phyloP scores from a whole-genome alignment of 2,113 vertebrate species.

The Boleophthalmus pectinirostris region DNA sequence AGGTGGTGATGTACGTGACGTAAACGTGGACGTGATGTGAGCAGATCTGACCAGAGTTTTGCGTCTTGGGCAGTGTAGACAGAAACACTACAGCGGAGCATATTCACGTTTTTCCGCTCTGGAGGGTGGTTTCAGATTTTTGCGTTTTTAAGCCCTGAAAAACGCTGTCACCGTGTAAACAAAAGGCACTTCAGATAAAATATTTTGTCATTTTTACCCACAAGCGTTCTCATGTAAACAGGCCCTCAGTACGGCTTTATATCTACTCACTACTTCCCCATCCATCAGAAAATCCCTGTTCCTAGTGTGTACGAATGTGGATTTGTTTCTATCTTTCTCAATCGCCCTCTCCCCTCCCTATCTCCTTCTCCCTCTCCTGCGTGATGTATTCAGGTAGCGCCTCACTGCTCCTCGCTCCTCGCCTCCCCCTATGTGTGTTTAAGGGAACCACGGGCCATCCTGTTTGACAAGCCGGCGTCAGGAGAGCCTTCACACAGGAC shows the following conservation, averaged over 20 bases:
- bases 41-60: too few relatives aligned
- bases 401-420: conserved; percentile 69
- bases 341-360: not conserved
- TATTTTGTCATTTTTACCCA: too few relatives aligned
- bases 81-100: too few relatives aligned
- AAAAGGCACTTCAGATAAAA: too few relatives aligned
- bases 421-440: conserved; percentile 72
- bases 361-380: not conserved
- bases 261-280: not conserved
- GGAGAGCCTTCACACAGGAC: conserved; percentile 57
- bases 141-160: too few relatives aligned
- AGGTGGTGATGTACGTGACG: too few relatives aligned
- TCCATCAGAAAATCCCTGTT: not conserved
- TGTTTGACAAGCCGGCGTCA: conserved; percentile 62
- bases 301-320: not conserved
- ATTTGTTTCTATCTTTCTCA: not conserved
- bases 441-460: conserved; percentile 35
- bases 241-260: not conserved
- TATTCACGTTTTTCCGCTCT: too few relatives aligned
- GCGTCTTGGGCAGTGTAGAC: too few relatives aligned
- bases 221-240: too few relatives aligned
- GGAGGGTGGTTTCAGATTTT: too few relatives aligned
- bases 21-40: too few relatives aligned
- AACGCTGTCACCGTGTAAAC: too few relatives aligned
- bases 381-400: conserved; percentile 68